A percentile compares a stretch with the other conserved stretches of the same genome.
These are phyloP conservation scores for Ormyrus pomaceus DNA, from an alignment of 2,888 invertebrate species.

Conservation along the genomic window DNA sequence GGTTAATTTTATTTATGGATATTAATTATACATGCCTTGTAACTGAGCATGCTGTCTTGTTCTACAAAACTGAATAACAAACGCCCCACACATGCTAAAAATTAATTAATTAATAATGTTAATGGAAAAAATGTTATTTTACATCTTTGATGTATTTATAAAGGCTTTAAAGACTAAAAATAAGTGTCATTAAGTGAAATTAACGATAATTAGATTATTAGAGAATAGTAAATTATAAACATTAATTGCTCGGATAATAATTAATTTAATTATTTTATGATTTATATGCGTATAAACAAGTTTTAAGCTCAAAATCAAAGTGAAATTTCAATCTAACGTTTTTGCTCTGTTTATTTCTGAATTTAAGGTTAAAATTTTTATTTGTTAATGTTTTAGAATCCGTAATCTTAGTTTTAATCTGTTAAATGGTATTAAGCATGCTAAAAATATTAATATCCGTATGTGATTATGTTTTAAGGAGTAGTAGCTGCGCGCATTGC, in stretches of 20 bases:
- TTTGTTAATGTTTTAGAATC: not conserved
- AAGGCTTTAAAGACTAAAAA: conserved; percentile 12
- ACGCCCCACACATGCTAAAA: conserved; percentile 31
- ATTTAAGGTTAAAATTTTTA: not conserved
- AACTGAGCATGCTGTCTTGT: conserved; percentile 36
- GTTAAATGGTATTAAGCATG: conserved; percentile 19
- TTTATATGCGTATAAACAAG: not conserved
- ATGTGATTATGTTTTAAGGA: conserved; percentile 19
- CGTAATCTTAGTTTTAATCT: conserved; percentile 27
- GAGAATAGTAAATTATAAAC: conserved; percentile 14
- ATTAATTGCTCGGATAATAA: conserved; percentile 38
- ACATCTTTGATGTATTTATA: conserved; percentile 8
- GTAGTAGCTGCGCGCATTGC: conserved; percentile 41
- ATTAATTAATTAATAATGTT: conserved; percentile 32
- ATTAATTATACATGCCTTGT: conserved; percentile 51
- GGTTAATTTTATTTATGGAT: conserved; percentile 30
- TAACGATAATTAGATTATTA: conserved; percentile 29
- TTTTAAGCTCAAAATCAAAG: not conserved
- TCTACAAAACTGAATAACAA: conserved; percentile 49
- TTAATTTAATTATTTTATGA: conserved; percentile 34
- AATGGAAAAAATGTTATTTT: conserved; percentile 36
- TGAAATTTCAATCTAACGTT: not conserved
- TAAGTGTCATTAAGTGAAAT: conserved; percentile 12
- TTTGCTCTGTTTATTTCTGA: not conserved
- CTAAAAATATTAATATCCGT: conserved; percentile 35